Evolutionary conservation across 2,888 invertebrate genomes (phyloP), one percentile per base, ranked within the genome.

Genomic region (Mythimna albipuncta): DNA sequence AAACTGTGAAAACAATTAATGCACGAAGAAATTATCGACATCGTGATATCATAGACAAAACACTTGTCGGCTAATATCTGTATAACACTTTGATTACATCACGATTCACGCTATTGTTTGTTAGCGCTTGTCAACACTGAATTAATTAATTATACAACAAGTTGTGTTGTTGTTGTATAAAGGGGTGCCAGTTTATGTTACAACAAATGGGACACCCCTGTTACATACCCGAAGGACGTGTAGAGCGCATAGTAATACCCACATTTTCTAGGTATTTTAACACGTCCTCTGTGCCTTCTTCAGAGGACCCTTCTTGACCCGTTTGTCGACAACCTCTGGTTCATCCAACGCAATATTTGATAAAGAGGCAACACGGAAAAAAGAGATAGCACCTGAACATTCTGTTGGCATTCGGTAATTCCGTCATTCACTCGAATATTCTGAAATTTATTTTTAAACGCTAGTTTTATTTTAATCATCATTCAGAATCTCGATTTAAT

Each of bases 1-100:
- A 57, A 58, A 16, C 50, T 71, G 44, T 81, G 57, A 66, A 69
- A 67, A 35, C 67, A 75, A 75, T 74, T 69, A 79, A 1, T 21
- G 19, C 63, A 59, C 68, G 63, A 66, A 61, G 11, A 52, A 65
- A 72, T 72, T 41, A 55, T n/a, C 38, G 21, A 38, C 50, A 72
- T 69, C 59, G n/a, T 58, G n/a, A 19, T 57, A 57, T 72, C 55
- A 58, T 35, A 65, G 41, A 65, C 58, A 21, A 55, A 63, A 71
- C 65, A 76, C 21, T 79, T 59, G 26, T 19, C 59, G 47, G 4
- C 55, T 75, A 52, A 59, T 58, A 55, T 50, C 21, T 47, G 41
- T 64, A 16, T 26, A 38, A 50, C 19, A 47, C 35, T 55, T 32
- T 47, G 38, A 73, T 64, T 64, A 64, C 32, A 64, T 72, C 57